phyloP scores from a whole-genome alignment of 2,113 vertebrate species.

The Urocitellus parryii region DNA sequence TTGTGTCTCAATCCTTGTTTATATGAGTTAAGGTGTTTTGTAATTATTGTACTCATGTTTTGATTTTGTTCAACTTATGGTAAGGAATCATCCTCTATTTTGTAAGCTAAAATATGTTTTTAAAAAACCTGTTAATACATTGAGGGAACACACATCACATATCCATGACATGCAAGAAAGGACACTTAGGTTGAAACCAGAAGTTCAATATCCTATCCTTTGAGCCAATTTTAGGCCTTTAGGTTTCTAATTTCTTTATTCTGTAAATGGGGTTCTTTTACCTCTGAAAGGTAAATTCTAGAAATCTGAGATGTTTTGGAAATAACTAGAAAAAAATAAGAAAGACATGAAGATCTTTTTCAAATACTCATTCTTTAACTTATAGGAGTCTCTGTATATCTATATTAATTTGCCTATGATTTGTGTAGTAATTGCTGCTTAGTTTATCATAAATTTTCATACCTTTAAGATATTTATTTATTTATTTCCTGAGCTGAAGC shows the following conservation, averaged over 20 bases:
- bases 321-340: background rate
- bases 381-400: background rate
- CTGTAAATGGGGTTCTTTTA: background rate
- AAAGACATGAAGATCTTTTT: background rate
- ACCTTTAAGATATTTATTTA: background rate
- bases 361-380: background rate
- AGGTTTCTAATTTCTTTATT: background rate
- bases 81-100: background rate
- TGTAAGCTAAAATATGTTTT: background rate
- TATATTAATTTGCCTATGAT: background rate
- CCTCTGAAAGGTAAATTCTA: background rate
- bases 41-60: background rate
- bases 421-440: background rate
- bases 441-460: background rate
- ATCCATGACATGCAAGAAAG: background rate
- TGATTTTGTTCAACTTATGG: background rate
- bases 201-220: background rate
- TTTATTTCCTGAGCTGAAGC: background rate
- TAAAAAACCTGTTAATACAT: background rate
- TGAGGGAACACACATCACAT: background rate
- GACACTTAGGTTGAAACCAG: background rate
- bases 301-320: background rate
- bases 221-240: background rate
- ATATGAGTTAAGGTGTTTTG: background rate
- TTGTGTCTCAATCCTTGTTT: background rate